These are phyloP conservation scores for Tolypeutes matacus DNA, from an alignment of 2,797 vertebrate species.

Conservation along the genomic window DNA sequence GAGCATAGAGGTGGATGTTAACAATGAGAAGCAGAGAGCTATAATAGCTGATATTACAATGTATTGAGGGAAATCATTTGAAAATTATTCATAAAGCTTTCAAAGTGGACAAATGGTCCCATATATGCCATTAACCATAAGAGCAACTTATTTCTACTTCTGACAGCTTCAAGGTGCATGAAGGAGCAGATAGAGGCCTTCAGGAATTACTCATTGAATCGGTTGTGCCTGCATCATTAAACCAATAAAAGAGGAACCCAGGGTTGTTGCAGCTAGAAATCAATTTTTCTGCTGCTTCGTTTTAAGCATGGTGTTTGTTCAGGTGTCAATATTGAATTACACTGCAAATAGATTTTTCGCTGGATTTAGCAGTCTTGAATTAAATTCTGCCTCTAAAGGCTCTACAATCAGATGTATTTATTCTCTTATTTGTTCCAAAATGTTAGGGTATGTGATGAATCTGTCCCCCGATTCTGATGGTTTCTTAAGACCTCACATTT, in stretches of 20 bases:
- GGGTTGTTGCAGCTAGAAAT: constrained; percentile 9
- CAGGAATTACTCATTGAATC: constrained; percentile 55
- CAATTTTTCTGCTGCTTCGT: constrained; percentile 67
- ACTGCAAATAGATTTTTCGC: not conserved
- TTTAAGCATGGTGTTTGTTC: constrained; percentile 48
- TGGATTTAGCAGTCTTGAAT: constrained; percentile 43
- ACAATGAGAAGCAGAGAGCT: not conserved
- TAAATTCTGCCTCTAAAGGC: constrained; percentile 17
- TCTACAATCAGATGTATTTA: constrained; percentile 20
- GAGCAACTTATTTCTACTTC: constrained; percentile 50
- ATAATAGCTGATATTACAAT: constrained; percentile 32
- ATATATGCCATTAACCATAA: constrained; percentile 47
- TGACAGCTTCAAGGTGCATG: constrained; percentile 6
- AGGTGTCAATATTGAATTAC: not conserved
- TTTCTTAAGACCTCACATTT: not conserved
- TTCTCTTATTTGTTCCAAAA: constrained; percentile 49
- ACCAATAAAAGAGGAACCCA: constrained; percentile 61
- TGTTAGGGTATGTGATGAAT: not conserved
- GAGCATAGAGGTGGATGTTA: not conserved
- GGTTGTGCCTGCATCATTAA: constrained; percentile 50
- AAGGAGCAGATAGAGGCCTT: not conserved
- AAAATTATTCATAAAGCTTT: constrained; percentile 75
- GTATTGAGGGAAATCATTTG: constrained; percentile 62
- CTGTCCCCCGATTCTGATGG: not conserved
- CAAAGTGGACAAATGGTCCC: constrained; percentile 58